These are phyloP conservation scores for Sebastes flavidus DNA, from an alignment of 2,797 vertebrate genomes.

Conservation along the genomic window DNA sequence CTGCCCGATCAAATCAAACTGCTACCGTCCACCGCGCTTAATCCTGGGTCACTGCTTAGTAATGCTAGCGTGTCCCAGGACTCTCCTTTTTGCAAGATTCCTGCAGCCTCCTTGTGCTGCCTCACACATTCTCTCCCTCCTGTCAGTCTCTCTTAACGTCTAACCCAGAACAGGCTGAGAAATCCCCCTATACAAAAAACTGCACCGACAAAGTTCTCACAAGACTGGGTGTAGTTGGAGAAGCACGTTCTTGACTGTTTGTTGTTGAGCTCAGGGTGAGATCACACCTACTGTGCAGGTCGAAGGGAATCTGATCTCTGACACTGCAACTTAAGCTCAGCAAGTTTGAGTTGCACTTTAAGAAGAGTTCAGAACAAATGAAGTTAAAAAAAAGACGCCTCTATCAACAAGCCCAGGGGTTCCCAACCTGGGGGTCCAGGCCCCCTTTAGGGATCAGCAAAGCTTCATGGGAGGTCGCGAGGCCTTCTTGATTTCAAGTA, in stretches of 20 bases:
- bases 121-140: constrained; percentile 38
- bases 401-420: neutral
- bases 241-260: constrained; percentile 15
- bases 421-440: no score
- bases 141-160: constrained; percentile 34
- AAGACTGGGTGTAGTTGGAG: constrained; percentile 2
- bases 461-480: no score
- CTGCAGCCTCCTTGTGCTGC: neutral
- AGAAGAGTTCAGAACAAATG: neutral
- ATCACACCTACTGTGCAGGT: constrained; percentile 40
- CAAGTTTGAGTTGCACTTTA: neutral
- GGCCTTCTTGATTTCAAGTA: no score
- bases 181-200: neutral
- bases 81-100: constrained; percentile 21
- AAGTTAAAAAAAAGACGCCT: neutral
- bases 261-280: constrained; percentile 25
- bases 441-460: no score
- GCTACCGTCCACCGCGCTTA: constrained; percentile 75
- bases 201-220: constrained; percentile 14
- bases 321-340: neutral
- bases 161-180: constrained; percentile 15
- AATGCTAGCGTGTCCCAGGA: constrained; percentile 42
- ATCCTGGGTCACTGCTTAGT: constrained; percentile 72
- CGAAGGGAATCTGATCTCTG: constrained; percentile 5
- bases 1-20: constrained; percentile 80